Evolutionary conservation across 2,888 invertebrate genomes (phyloP), one percentile per base, ranked within the genome.

Genomic region (Acanthosoma haemorrhoidale): DNA sequence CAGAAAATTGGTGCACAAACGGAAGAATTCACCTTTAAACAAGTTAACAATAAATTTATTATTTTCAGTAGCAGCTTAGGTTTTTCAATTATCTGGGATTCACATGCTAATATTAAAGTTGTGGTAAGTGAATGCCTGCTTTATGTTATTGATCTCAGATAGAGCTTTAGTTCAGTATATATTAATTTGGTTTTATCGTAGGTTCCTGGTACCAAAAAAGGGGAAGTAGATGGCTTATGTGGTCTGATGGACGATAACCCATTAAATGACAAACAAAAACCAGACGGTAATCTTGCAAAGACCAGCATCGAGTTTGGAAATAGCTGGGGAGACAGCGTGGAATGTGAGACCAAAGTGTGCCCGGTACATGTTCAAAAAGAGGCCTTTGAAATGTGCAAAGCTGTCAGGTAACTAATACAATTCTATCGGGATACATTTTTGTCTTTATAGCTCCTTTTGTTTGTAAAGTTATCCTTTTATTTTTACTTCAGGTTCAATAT

Each of bases 211-310:
- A 85, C 84, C 75, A 82, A 87, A 74, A 79, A 81, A 71, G 83
- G 85, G 8, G 82, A 84, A 43, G 87, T 92, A 0, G 90, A 91
- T 76, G 93, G 93, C 0, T 80, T 93, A 9, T 94, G 93, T 78
- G 93, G 93, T 2, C 87, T 85, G 71, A 91, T 86, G 78, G 90
- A 90, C 79, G 87, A 87, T 1, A 80, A 84, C 31, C 76, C 82
- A 0, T 76, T 77, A 51, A 90, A 92, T 79, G 93, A 93, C 78
- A 87, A 88, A 61, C 84, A 86, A 2, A 83, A 85, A 73, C 92
- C 92, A 0, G 84, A 86, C 78, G 92, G 92, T 0, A 78, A 77
- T 0, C 77, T 83, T 2, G 86, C 88, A 0, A 78, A 82, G 66
- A 87, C 84, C 58, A 87, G 87, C 0, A 84, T 84, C 25, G 87